A percentile compares a stretch with the other conserved stretches of the same genome.
Conservation (phyloP, 2,797 vertebrate species). For the Coreius guichenoti region DNA sequence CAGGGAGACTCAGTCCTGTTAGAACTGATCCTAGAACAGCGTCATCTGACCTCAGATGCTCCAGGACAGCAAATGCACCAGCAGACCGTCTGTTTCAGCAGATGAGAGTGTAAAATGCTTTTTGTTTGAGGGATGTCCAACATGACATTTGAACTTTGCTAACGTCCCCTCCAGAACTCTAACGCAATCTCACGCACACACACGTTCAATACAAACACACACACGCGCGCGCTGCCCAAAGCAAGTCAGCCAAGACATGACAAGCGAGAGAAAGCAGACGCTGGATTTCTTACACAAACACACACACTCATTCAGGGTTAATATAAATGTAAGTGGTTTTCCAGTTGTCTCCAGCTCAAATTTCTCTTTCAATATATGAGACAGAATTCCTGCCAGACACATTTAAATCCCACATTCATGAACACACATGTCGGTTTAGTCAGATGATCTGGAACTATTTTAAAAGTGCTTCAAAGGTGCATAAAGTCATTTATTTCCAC, state of each 20-base stretch:
- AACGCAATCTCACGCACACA: neutral
- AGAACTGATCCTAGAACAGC: slow-evolving; percentile 13
- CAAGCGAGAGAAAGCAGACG: neutral
- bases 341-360: slow-evolving; percentile 44
- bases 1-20: neutral
- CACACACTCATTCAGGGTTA: slow-evolving; percentile 2
- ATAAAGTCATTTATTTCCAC: neutral
- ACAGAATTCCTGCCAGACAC: neutral
- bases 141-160: neutral
- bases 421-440: neutral
- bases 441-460: neutral
- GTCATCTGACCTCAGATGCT: neutral
- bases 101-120: neutral
- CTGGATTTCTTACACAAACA: neutral
- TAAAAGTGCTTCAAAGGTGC: too few relatives aligned
- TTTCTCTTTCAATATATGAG: slow-evolving; percentile 41
- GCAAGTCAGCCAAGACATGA: neutral
- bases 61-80: neutral
- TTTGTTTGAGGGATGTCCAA: slow-evolving; percentile 17
- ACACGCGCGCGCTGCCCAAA: neutral
- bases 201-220: neutral
- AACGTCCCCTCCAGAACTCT: neutral
- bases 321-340: slow-evolving; percentile 43
- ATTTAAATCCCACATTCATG: neutral
- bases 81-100: too few relatives aligned